A percentile compares a stretch with the other conserved stretches of the same genome.
Evolutionary conservation across 2,888 invertebrate species (phyloP).

Genomic region (Caenorhabditis virilis): DNA sequence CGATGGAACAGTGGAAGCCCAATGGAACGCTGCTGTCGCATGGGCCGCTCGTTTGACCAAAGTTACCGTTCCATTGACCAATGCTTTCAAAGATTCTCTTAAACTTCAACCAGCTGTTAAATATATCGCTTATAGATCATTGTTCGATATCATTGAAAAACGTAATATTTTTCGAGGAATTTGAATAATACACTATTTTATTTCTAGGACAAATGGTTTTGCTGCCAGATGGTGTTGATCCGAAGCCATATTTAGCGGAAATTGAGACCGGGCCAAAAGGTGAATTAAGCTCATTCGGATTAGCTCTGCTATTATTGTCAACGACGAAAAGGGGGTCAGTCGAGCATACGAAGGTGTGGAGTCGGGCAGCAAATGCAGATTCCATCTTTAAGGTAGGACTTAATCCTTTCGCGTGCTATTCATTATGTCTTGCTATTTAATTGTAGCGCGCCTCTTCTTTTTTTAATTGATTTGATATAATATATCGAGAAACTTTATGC

Average conservation of each 20-base stretch:
- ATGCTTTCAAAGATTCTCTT: conserved; percentile 30
- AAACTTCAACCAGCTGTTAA: conserved; percentile 36
- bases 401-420: too few species aligned
- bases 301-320: conserved; percentile 33
- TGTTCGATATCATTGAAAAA: conserved; percentile 25
- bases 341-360: conserved; percentile 38
- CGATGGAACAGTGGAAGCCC: conserved; percentile 41
- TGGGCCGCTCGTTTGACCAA: conserved; percentile 33
- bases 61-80: conserved; percentile 10
- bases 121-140: conserved; percentile 30
- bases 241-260: conserved; percentile 22
- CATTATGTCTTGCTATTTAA: too few species aligned
- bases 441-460: too few species aligned
- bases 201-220: conserved; percentile 21
- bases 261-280: conserved; percentile 44
- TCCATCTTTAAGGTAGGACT: conserved; percentile 32
- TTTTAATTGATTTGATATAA: too few species aligned
- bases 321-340: conserved; percentile 19
- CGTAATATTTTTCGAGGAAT: not conserved
- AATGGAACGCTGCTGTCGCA: conserved; percentile 40
- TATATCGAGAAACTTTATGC: too few species aligned
- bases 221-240: conserved; percentile 27
- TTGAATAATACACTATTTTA: not conserved
- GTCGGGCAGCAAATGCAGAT: conserved; percentile 31
- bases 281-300: conserved; percentile 36